Conservation (phyloP, 2,113 vertebrate species). For the Psophia crepitans region DNA sequence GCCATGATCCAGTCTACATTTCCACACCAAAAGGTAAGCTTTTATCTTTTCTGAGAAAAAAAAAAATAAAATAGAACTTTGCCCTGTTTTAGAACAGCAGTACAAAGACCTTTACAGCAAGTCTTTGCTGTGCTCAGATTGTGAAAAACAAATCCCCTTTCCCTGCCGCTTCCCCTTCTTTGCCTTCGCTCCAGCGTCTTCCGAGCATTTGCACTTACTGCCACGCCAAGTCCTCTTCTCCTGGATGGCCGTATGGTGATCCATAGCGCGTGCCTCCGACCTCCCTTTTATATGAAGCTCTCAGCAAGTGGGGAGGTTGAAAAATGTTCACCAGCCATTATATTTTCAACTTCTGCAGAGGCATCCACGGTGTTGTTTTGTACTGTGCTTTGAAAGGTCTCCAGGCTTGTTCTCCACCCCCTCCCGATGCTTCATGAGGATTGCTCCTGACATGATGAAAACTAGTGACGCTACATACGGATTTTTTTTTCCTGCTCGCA, state of each 20-base stretch:
- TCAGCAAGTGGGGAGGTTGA: background rate
- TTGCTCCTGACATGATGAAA: background rate
- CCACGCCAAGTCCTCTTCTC: background rate
- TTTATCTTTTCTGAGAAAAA: background rate
- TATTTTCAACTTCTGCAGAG: background rate
- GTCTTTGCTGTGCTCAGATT: background rate
- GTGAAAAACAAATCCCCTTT: background rate
- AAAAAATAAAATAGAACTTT: background rate
- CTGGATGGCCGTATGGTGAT: background rate
- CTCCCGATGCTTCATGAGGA: background rate
- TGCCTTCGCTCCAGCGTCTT: background rate
- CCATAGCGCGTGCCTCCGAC: background rate
- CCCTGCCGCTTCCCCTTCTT: background rate
- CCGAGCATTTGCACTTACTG: background rate
- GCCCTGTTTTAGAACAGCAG: background rate
- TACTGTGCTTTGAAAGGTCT: background rate
- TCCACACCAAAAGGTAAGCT: constrained; percentile 85
- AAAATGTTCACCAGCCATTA: background rate
- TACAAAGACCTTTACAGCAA: background rate
- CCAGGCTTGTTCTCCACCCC: background rate
- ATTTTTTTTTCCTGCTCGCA: background rate
- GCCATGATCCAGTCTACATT: constrained; percentile 85
- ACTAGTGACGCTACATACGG: background rate
- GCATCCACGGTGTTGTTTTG: background rate
- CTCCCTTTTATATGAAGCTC: background rate